Evolutionary conservation across 2,888 invertebrate genomes (phyloP), one percentile per base, ranked within the genome.

Genomic region (Palloptera scutellata): DNA sequence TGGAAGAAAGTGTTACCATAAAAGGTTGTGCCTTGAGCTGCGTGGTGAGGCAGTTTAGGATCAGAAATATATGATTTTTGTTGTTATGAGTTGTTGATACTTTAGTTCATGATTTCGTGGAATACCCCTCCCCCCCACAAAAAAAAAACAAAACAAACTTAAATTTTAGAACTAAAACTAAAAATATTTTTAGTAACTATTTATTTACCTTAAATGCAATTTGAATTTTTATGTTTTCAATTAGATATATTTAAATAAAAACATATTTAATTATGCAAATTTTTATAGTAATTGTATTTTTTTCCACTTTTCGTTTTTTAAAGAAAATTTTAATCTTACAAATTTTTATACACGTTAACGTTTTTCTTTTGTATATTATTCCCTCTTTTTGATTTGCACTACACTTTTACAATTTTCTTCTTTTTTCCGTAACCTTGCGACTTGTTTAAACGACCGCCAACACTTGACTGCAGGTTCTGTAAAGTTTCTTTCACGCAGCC

Each of bases 371-470:
- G 41, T 53, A 9, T 64, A 55, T 19, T 54, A 19, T 54, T 60
- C 52, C 3, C 4, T 54, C 43, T 20, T 10, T n/a, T 53, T 63
- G 63, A 17, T 51, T 57, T 20, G 4, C 11, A 40, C 17, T 30
- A 30, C 30, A 30, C 30, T 30, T 30, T 30, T 30, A 30, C 30
- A 30, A 30, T 4, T 30, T 30, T 30, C 30, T 30, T 30, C 30
- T 13, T 40, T 30, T 20, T 19, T 48, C 43, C 55, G 45, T 3
- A 40, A 20, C 30, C 52, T 41, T 55, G 64, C 71, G 67, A 68
- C 74, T 71, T 70, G 59, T 70, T 61, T 59, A 64, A 73, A 71
- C 72, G 74, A 68, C 73, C 71, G 73, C 71, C 71, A 74, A 70
- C 69, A 70, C 69, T 66, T 72, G 73, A 74, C 73, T 74, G 70